Evolutionary conservation across 2,888 invertebrate genomes (phyloP).

Genomic region (Diplolepis rosae): DNA sequence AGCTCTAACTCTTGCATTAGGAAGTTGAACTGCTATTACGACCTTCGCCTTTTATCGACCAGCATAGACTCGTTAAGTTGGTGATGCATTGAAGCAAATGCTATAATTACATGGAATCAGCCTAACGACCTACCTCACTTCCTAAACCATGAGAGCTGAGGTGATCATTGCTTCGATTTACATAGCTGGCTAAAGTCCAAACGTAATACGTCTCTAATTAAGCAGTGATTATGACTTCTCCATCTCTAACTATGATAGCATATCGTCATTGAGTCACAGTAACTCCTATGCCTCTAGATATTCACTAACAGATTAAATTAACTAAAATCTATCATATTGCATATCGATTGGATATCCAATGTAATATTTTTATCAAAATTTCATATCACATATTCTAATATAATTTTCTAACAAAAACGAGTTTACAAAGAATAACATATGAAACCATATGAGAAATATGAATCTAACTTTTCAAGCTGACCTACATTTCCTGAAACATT

Average conservation of each 20-base stretch:
- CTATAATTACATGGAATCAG: slow-evolving; percentile 29
- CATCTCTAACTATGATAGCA: background rate
- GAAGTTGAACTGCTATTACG: slow-evolving; percentile 1
- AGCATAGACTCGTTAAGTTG: slow-evolving; percentile 11
- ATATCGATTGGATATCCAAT: too few species aligned
- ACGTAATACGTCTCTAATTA: slow-evolving; percentile 32
- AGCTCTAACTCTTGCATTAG: background rate
- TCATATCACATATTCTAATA: too few species aligned
- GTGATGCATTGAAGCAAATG: slow-evolving; percentile 15
- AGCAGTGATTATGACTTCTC: slow-evolving; percentile 17
- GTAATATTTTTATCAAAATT: too few species aligned
- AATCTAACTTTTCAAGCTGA: too few species aligned
- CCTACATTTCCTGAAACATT: too few species aligned
- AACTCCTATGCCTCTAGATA: background rate
- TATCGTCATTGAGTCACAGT: background rate
- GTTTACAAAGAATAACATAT: too few species aligned
- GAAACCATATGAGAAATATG: too few species aligned
- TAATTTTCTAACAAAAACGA: too few species aligned
- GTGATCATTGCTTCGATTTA: slow-evolving; percentile 44
- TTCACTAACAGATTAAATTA: too few species aligned
- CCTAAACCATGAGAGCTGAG: slow-evolving; percentile 25
- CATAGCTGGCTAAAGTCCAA: slow-evolving; percentile 45
- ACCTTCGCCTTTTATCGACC: slow-evolving; percentile 19
- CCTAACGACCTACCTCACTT: slow-evolving; percentile 28
- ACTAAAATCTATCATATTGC: too few species aligned